Evolutionary conservation across 2,888 invertebrate species (phyloP), one percentile per base, ranked within the genome.

Genomic region (Phlogophora meticulosa): DNA sequence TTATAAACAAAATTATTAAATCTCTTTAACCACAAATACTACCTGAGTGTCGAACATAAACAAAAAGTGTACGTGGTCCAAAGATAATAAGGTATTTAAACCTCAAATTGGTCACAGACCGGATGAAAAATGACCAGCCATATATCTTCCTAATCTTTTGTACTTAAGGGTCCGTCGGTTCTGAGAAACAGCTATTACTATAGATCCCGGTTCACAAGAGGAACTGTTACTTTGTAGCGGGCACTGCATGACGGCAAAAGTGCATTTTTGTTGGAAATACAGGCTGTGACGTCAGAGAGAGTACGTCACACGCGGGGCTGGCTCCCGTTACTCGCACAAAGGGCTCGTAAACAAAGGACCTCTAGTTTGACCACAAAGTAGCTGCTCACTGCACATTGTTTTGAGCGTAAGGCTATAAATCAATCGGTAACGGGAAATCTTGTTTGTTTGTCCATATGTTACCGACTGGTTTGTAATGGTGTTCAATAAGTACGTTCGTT

Each of bases 191-290:
- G 79, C 80, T 82, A 87, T 88, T 88, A 92, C 91, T 91, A 90
- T 87, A 86, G 90, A 84, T 93, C 92, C 93, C 92, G 93, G 91
- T 94, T 94, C 92, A 95, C 95, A 88, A 92, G 86, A 90, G 90
- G 87, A 90, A 93, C 95, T 92, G 95, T 95, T 95, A 94, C 82
- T 85, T 86, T 82, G 84, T 91, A 92, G 89, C 91, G 91, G 90
- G 77, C 51, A 81, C 87, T 80, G 88, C 84, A 85, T 90, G 91
- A 91, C 87, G 88, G 93, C 90, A 94, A 94, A 94, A 94, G 92
- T 94, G 92, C 90, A 93, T 92, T 94, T 92, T 92, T 89, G 87
- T 91, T 87, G 82, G 85, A 92, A 91, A 92, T 89, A 83, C 87
- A 87, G 79, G 76, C 65, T 75, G 87, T 94, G 95, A 94, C 95